Evolutionary conservation across 2,888 invertebrate species (phyloP).

Genomic region (Steinernema carpocapsae): DNA sequence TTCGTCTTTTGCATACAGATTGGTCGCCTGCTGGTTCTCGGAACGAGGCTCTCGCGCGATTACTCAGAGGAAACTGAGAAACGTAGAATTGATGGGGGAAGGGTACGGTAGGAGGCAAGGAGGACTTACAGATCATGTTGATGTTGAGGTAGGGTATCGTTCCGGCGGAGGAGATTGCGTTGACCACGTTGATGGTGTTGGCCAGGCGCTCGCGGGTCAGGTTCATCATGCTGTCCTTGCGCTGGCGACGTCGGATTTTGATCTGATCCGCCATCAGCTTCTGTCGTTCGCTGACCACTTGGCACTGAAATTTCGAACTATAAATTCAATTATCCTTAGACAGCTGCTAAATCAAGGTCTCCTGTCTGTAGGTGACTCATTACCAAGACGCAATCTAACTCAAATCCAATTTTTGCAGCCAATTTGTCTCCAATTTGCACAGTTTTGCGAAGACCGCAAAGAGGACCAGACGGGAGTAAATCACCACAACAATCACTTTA

Average conservation of each 20-base stretch:
- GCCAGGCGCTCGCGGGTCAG: constrained; percentile 58
- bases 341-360: too few relatives aligned
- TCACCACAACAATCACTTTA: too few relatives aligned
- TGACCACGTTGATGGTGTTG: constrained; percentile 49
- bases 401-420: too few relatives aligned
- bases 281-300: constrained; percentile 64
- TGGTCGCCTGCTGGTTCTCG: too few relatives aligned
- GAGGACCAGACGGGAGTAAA: not conserved
- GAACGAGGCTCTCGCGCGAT: too few relatives aligned
- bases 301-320: constrained; percentile 55
- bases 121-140: constrained; percentile 26
- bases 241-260: constrained; percentile 63
- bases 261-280: constrained; percentile 68
- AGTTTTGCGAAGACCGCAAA: too few relatives aligned
- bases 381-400: too few relatives aligned
- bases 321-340: too few relatives aligned
- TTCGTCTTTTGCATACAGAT: not conserved
- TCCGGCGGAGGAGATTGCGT: constrained; percentile 20
- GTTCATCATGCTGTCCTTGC: constrained; percentile 64
- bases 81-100: too few relatives aligned
- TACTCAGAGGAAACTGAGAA: not conserved
- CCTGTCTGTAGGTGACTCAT: too few relatives aligned
- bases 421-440: too few relatives aligned
- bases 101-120: too few relatives aligned
- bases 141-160: constrained; percentile 12